Conservation (phyloP, 35 echinoderm and acorn worm genomes). For the Ophiothrix spiculata region DNA sequence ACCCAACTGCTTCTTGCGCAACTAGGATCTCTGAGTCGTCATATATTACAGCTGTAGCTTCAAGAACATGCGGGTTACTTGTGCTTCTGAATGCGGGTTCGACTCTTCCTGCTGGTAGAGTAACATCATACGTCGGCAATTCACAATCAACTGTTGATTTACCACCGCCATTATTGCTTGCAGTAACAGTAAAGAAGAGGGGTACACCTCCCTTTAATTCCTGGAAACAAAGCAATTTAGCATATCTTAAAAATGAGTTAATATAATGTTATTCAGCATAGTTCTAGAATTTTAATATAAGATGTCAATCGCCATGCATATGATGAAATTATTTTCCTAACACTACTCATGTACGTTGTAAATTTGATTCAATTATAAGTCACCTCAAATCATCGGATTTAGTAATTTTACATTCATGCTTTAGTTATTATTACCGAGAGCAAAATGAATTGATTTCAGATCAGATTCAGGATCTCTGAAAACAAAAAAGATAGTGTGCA, state of each 20-base stretch:
- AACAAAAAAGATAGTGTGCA: neutral
- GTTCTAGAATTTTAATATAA: no score
- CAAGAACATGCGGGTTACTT: conserved; percentile 38
- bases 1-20: conserved; percentile 39
- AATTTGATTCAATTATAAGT: no score
- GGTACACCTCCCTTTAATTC: conserved; percentile 22
- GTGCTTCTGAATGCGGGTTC: conserved; percentile 32
- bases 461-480: conserved; percentile 23
- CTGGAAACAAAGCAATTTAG: no score
- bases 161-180: conserved; percentile 23
- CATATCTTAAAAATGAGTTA: no score
- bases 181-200: conserved; percentile 46
- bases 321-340: no score
- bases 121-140: conserved; percentile 38
- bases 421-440: conserved; percentile 1
- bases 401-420: neutral
- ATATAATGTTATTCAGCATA: no score
- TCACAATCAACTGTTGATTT: conserved; percentile 22
- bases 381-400: conserved; percentile 8
- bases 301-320: no score
- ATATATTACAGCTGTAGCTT: conserved; percentile 29
- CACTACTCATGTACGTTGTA: no score
- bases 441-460: conserved; percentile 12
- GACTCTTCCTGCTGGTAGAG: conserved; percentile 33
- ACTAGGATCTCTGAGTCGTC: conserved; percentile 34